Evolutionary conservation across 2,888 invertebrate genomes (phyloP), one percentile per base, ranked within the genome.

Genomic region (Agrochola litura): DNA sequence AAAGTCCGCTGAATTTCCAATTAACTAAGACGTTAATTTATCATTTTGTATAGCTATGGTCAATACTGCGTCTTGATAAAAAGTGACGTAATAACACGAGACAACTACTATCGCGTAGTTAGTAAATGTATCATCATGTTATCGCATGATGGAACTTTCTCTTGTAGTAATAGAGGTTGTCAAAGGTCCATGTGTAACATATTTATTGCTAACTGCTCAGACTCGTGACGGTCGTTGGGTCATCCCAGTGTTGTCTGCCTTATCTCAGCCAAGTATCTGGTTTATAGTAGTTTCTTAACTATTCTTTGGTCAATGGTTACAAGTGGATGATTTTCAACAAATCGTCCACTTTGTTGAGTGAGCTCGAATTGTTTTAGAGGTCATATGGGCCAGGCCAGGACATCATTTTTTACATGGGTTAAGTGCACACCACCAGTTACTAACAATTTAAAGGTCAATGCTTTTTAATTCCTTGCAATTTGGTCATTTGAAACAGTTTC

Each of bases 91-190:
- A 73, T 69, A 70, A 64, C 56, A 75, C 70, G 71, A 67, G 65
- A 71, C 54, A 58, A 60, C 22, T 56, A 67, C 60, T 79, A 77
- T 67, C 71, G 67, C 64, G 74, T 63, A 68, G 41, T 65, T 75
- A 61, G 70, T 70, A 46, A 70, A 49, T 61, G 72, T 72, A 87
- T 85, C 86, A 85, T 75, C 70, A 63, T 75, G 69, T 72, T 76
- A 81, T 79, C 76, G 65, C 81, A 77, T 86, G 86, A 86, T 88
- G 79, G 77, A 88, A 86, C 86, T 86, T 88, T 86, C 86, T 78
- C 79, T 83, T 19, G 67, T 79, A 71, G 54, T 77, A 79, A 2
- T 70, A 63, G 64, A 71, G 75, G 49, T 80, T 75, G 66, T 86
- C 75, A 84, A 77, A 81, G 77, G 85, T 87, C 77, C 63, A 58